A percentile compares a stretch with the other conserved stretches of the same genome.
Conservation (phyloP, 2,797 vertebrate species). For the Pseudochirops corinnae region DNA sequence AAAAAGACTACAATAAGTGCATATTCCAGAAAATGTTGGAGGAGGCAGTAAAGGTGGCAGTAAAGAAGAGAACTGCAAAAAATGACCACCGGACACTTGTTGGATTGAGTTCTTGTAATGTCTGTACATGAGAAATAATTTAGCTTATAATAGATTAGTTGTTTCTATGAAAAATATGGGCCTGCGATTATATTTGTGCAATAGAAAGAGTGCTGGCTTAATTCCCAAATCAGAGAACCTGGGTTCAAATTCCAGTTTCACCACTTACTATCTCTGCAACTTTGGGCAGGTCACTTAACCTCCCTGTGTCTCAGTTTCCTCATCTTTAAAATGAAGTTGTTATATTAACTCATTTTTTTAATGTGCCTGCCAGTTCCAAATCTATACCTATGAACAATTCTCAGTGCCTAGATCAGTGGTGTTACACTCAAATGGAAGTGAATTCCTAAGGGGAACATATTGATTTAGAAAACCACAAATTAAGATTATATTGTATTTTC, state of each 20-base stretch:
- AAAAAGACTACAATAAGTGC: not conserved
- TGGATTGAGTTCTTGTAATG: conserved; percentile 16
- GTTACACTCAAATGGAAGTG: not conserved
- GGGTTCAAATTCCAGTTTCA: not conserved
- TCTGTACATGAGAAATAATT: not conserved
- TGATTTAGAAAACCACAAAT: not conserved
- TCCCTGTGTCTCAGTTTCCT: not conserved
- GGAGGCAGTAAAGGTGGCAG: not conserved
- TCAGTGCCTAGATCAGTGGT: not conserved
- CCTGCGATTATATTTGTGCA: not conserved
- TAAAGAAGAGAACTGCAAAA: conserved; percentile 2
- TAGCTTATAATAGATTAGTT: not conserved
- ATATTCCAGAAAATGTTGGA: not conserved
- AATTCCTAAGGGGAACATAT: not conserved
- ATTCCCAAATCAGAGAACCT: not conserved
- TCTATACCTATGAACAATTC: not conserved
- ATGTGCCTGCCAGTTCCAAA: not conserved
- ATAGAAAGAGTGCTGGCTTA: not conserved
- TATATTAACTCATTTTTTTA: not conserved
- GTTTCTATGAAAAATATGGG: not conserved
- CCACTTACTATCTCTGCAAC: not conserved
- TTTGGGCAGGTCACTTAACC: not conserved
- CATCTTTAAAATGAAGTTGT: not conserved
- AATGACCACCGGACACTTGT: not conserved
- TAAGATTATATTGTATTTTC: not conserved